Evolutionary conservation across 2,797 vertebrate species (phyloP).

Genomic region (Molossus molossus): DNA sequence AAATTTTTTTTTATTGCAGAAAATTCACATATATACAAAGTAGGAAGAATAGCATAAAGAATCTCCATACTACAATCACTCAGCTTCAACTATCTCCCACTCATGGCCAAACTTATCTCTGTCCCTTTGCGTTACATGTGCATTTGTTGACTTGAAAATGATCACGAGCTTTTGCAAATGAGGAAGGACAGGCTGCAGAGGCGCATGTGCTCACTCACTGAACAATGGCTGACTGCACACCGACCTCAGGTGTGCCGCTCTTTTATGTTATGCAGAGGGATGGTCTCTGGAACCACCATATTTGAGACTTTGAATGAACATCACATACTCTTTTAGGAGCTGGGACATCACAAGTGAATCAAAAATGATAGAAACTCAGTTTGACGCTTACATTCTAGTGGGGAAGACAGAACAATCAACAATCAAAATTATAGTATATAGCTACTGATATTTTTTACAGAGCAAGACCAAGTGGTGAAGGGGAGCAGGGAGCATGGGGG

Average conservation of each 20-base stretch:
- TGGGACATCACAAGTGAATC: not conserved
- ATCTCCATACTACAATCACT: not conserved
- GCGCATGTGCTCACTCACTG: not conserved
- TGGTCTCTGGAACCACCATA: too few species aligned
- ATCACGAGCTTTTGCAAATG: not conserved
- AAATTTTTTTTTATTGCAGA: not conserved
- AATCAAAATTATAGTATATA: not conserved
- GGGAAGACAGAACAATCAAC: not conserved
- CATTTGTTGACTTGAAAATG: not conserved
- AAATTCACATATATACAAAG: not conserved
- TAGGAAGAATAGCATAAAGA: not conserved
- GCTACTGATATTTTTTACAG: not conserved
- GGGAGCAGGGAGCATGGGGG: too few species aligned
- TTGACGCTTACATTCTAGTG: not conserved
- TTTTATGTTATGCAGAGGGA: not conserved
- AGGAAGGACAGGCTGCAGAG: not conserved
- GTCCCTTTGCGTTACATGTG: not conserved
- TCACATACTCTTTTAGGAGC: not conserved
- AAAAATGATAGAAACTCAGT: not conserved
- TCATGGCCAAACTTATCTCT: not conserved
- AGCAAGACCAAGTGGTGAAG: not conserved
- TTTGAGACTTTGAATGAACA: too few species aligned
- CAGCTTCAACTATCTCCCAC: not conserved
- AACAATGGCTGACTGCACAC: not conserved
- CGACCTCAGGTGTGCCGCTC: not conserved